A percentile compares a stretch with the other conserved stretches of the same genome.
These are phyloP conservation scores for Strigamia maritima DNA, from an alignment of 2,888 invertebrate genomes.

Conservation along the genomic window DNA sequence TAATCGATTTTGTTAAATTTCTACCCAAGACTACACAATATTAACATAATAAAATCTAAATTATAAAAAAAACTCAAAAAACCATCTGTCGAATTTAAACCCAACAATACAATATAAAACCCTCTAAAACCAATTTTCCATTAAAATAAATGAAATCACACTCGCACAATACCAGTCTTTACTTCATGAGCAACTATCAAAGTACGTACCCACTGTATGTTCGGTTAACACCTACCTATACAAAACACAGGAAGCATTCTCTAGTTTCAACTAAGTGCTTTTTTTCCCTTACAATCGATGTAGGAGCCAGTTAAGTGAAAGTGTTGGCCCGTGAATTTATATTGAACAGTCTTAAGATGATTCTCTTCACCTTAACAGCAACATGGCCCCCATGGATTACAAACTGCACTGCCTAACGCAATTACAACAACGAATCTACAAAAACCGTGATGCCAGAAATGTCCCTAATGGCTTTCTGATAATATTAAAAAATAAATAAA, in stretches of 20 bases:
- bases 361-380: constrained; percentile 11
- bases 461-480: not conserved
- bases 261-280: constrained; percentile 27
- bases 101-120: too few relatives aligned
- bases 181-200: not conserved
- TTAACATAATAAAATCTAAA: too few relatives aligned
- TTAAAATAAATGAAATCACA: too few relatives aligned
- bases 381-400: constrained; percentile 28
- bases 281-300: constrained; percentile 24
- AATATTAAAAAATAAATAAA: not conserved
- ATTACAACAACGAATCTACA: constrained; percentile 3
- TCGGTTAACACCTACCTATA: constrained; percentile 9
- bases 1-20: too few relatives aligned
- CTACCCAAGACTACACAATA: too few relatives aligned
- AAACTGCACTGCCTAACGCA: constrained; percentile 23
- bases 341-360: constrained; percentile 30
- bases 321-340: constrained; percentile 34
- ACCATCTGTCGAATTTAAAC: too few relatives aligned
- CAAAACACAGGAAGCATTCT: constrained; percentile 20
- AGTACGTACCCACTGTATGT: not conserved
- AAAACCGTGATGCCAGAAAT: not conserved
- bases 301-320: constrained; percentile 13
- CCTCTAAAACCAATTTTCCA: too few relatives aligned
- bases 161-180: not conserved
- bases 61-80: too few relatives aligned